phyloP scores from a whole-genome alignment of 2,888 invertebrate genomes.

The Pristionchus exspectatus region DNA sequence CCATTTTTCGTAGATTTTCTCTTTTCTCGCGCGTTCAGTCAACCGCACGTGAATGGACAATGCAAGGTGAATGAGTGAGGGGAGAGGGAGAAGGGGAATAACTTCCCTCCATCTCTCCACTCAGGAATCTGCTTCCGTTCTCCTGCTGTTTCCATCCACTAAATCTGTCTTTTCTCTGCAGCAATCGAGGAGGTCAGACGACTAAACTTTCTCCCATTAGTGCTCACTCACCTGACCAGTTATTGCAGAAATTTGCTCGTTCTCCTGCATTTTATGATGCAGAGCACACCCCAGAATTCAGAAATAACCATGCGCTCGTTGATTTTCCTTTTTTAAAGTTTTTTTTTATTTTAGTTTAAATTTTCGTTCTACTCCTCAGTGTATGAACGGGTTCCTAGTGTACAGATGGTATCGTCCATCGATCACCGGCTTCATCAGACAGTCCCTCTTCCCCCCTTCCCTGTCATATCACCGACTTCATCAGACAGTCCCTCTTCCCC shows the following conservation, averaged over 20 bases:
- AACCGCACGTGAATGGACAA: not conserved
- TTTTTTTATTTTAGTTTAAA: not conserved
- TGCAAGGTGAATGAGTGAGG: conserved; percentile 9
- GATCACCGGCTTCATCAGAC: not conserved
- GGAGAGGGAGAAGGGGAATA: not conserved
- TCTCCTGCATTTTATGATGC: not conserved
- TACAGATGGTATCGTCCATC: not conserved
- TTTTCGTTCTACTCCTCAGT: not conserved
- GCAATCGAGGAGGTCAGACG: not conserved
- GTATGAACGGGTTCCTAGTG: not conserved
- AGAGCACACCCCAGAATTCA: not conserved
- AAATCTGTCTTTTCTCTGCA: not conserved
- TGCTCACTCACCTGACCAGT: not conserved
- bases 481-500: not conserved
- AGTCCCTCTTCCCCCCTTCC: not conserved
- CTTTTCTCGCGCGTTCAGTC: conserved; percentile 24
- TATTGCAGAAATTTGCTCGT: not conserved
- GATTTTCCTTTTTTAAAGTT: not conserved
- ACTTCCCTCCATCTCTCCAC: conserved; percentile 29
- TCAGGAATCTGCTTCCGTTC: not conserved
- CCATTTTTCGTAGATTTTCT: not conserved
- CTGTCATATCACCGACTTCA: not conserved
- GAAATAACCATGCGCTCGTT: not conserved
- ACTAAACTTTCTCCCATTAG: not conserved
- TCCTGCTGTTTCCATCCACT: not conserved